Evolutionary conservation across 2,888 invertebrate genomes (phyloP).

Genomic region (Platerodrilus igneus): DNA sequence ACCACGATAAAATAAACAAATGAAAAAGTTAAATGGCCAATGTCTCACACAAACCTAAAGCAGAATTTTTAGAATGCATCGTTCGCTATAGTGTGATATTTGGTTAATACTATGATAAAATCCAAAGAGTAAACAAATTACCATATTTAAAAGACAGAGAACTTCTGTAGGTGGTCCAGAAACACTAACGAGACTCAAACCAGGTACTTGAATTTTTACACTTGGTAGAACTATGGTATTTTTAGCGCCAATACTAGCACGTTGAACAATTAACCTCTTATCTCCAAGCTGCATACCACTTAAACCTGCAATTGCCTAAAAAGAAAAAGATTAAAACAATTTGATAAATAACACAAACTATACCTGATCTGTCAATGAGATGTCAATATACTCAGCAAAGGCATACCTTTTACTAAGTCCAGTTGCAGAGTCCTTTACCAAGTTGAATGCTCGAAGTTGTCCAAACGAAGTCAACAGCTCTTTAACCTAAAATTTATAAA

Average conservation of each 20-base stretch:
- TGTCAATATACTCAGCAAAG: conserved; percentile 99
- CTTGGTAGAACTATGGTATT: conserved; percentile 79
- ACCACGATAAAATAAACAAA: too few relatives aligned
- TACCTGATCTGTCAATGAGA: conserved; percentile 95
- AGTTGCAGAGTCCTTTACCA: conserved; percentile 98
- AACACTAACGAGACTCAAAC: conserved; percentile 81
- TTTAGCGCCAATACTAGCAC: conserved; percentile 96
- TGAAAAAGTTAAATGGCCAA: too few relatives aligned
- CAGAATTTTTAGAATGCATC: too few relatives aligned
- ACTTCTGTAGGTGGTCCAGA: conserved; percentile 95
- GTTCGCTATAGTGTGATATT: too few relatives aligned
- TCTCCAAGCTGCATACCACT: conserved; percentile 99
- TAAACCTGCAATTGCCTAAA: conserved; percentile 91
- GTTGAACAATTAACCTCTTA: conserved; percentile 95
- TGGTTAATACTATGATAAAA: too few relatives aligned
- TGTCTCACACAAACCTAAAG: too few relatives aligned
- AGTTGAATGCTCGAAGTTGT: conserved; percentile 95
- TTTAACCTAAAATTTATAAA: conserved; percentile 87
- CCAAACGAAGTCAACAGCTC: conserved; percentile 98
- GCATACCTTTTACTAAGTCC: conserved; percentile 98
- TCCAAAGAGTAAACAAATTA: too few relatives aligned
- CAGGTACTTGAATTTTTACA: conserved; percentile 92
- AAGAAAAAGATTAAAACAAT: conserved; percentile 11
- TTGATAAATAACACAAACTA: neutral
- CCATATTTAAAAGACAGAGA: conserved; percentile 96